phyloP scores from a whole-genome alignment of 1,140 invertebrate species.

The Ostrea edulis region DNA sequence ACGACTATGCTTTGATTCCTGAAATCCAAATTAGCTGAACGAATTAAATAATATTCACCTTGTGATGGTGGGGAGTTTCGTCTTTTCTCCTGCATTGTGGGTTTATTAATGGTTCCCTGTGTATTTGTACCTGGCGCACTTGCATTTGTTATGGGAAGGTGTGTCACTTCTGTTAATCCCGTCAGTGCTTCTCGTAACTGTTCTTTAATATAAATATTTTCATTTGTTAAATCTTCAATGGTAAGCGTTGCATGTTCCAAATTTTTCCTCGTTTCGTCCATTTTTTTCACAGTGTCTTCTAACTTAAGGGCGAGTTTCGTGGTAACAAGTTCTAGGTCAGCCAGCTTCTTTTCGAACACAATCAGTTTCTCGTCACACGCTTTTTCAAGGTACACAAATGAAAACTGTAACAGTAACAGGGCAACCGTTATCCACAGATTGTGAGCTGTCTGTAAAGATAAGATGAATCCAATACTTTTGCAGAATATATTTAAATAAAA shows the following conservation, averaged over 20 bases:
- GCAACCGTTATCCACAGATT: not conserved
- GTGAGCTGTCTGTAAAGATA: not conserved
- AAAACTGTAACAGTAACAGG: not conserved
- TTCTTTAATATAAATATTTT: not conserved
- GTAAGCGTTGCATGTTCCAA: not conserved
- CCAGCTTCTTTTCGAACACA: not conserved
- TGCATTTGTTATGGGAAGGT: no score
- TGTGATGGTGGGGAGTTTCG: no score
- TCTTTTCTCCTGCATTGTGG: not conserved
- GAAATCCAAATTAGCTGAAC: not conserved
- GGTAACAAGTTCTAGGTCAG: not conserved
- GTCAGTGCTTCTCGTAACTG: not conserved
- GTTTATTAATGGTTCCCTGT: not conserved
- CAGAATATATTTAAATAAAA: no score
- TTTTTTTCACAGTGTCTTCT: not conserved
- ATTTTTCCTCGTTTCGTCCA: not conserved
- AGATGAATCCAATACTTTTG: no score
- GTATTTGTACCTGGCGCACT: not conserved
- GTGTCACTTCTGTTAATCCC: not conserved
- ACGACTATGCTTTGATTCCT: not conserved
- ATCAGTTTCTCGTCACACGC: not conserved
- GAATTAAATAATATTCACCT: no score
- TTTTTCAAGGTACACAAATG: not conserved
- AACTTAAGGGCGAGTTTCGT: not conserved
- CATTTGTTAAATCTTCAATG: not conserved